Base-by-base conservation (phyloP, 2,888 invertebrate species). In the Ditylenchus weischeri region DNA sequence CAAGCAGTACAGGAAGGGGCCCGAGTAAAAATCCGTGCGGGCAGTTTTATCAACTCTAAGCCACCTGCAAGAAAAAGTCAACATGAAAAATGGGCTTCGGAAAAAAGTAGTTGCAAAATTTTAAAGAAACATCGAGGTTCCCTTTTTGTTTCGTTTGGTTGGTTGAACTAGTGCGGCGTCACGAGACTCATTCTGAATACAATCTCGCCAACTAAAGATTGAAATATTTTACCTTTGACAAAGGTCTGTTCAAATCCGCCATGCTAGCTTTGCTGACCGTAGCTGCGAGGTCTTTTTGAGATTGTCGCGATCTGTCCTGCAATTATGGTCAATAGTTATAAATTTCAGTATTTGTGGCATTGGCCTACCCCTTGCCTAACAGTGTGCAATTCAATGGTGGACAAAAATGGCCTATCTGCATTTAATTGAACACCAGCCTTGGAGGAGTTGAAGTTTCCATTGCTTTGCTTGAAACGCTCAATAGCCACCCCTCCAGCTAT, bases 211-310 rank as follows among this genome's bases (percentile, higher is more conserved):
- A 15, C 1, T 43, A 43, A 8, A 43, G 43, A 8, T 11, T 38
- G 38, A 51, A 54, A 54, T 15, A 13, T 11, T 54, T 54, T 54
- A 54, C 54, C 54, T 69, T 87, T 78, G 90, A 88, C 88, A 93
- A 89, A 19, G 91, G 89, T 1, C 91, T 67, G 68, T 81, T 83
- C 61, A 83, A 69, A 23, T 79, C 76, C 15, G 74, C 69, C 57
- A 83, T 71, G 68, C 75, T 74, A 29, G 79, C 79, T 58, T 69
- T 74, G 21, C 78, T 75, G 13, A 78, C 78, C 23, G 71, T 73
- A n/a, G 73, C 65, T 18, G 76, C 77, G 58, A 78, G 65, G 58
- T 78, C 76, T 23, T 72, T 70, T 23, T 78, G 73, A 3, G 76
- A 77, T 66, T 48, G 23, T 18, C 38, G 50, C 5, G 29, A 19